Base-by-base conservation (phyloP, 2,888 invertebrate species). In the Himalopsyche anomala region DNA sequence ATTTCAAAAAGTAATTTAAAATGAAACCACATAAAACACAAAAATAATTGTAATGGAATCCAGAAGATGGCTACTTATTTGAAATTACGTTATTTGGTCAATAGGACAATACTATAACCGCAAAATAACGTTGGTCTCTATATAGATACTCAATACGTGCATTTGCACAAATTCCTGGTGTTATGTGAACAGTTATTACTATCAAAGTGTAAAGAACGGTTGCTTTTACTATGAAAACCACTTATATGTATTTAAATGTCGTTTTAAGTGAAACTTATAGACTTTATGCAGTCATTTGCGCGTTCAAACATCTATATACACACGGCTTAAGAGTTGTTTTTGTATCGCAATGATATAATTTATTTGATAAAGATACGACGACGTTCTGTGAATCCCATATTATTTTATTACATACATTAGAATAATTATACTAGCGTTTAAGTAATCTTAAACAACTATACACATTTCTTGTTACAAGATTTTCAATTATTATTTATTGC, bases 1-100 rank as follows among this genome's bases (percentile, higher is more conserved):
- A 62, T 62, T 9, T 19, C 40, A 62, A 62, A 62, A 19, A 62
- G 62, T 62, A 62, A 62, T 62, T 62, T 62, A 62, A 62, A 62
- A 62, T 62, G 19, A 62, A 62, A 62, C 62, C 62, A 62, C 62
- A 62, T 62, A 62, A 62, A 62, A 28, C 15, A 6, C 19, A 62
- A 28, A 62, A 62, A 56, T 56, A 17, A 19, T 62, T 62, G 11
- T 62, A 19, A 62, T 62, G 19, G n/a, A 62, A 62, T 62, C 3
- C 19, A 62, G 62, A 19, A n/a, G 62, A n/a, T 19, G 28, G 17
- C 56, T 56, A 56, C 19, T 45, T 45, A 45, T 42, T 42, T 42
- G 42, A 45, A 45, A 19, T 56, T 17, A 19, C 56, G 56, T 56
- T 56, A 56, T 56, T 56, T 56, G 56, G 62, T n/a, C 62, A 62